Base-by-base conservation (phyloP, 2,888 invertebrate genomes). In the Sthenelais limicola region DNA sequence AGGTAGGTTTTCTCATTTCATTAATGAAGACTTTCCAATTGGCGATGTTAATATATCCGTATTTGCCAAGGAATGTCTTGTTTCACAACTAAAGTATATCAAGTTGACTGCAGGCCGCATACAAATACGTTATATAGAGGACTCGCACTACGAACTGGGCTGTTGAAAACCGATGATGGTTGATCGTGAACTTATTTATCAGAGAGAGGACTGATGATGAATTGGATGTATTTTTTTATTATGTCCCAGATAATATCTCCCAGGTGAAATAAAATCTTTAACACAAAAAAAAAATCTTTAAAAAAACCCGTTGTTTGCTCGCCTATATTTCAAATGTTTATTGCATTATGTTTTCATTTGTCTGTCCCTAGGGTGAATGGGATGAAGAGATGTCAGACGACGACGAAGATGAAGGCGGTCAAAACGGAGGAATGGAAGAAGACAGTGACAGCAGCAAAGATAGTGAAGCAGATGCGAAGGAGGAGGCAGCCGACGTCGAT, bases 351-450 rank as follows among this genome's bases (percentile, higher is more conserved):
- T 35, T 35, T 2, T 21, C 28, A 9, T 66, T 35, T 35, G 15
- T 3, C 3, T n/a, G n/a, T n/a, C 15, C n/a, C 9, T 28, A 48
- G 68, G 49, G 51, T 26, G 68, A 68, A 21, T 68, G 68, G 68
- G 32, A 54, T 18, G 70, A 70, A 7, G 49, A 49, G 18, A 51
- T 51, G 43, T 68, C 68, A n/a, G 70, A 70, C 5, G 38, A 7
- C 3, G 70, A 43, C 5, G 67, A 38, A 24, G n/a, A 49, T 9
- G 56, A 56, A 9, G 18, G 3, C 7, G 56, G 26, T 56, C 4
- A 4, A 56, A 32, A 56, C 18, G 9, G 18, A 7, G 28, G 52
- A 35, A 54, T 30, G 38, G 52, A 54, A 56, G 54, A 54, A 26
- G 52, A 70, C 28, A 52, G 35, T 1, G 68, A 51, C 30, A n/a